A percentile compares a stretch with the other conserved stretches of the same genome.
phyloP scores from a whole-genome alignment of 2,797 vertebrate species.

The Pseudochirops corinnae region DNA sequence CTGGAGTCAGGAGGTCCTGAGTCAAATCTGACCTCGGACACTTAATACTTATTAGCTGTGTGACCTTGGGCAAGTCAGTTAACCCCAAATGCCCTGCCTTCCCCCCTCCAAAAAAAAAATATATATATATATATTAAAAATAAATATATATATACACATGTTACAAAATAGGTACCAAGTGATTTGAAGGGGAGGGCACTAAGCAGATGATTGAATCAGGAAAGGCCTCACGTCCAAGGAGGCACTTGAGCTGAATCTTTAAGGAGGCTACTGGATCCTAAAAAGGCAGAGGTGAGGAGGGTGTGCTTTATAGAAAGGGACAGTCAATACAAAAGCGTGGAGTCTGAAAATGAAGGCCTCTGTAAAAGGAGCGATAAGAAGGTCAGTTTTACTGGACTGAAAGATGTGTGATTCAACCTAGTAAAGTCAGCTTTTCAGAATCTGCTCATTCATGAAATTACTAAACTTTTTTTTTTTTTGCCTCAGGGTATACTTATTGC shows the following conservation, averaged over 20 bases:
- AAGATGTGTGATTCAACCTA: slow-evolving; percentile 11
- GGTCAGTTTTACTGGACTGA: background rate
- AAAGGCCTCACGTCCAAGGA: background rate
- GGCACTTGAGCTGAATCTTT: background rate
- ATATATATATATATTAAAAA: too few species aligned
- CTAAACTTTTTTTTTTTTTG: slow-evolving; percentile 59
- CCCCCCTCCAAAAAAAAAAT: too few species aligned
- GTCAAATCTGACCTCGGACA: background rate
- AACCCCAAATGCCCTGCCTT: too few species aligned
- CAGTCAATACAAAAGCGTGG: background rate
- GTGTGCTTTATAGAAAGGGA: background rate
- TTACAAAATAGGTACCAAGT: too few species aligned
- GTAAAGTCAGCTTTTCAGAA: slow-evolving; percentile 40
- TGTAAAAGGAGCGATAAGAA: background rate
- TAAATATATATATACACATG: too few species aligned
- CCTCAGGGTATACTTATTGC: slow-evolving; percentile 30
- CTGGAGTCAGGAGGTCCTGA: too few species aligned
- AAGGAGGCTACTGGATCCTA: background rate
- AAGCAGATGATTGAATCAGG: background rate
- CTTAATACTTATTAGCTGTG: too few species aligned
- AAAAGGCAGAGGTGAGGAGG: background rate
- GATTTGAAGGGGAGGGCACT: background rate
- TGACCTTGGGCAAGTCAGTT: too few species aligned
- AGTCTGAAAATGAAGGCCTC: background rate
- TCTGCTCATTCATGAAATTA: slow-evolving; percentile 57